These are phyloP conservation scores for human DNA, from an alignment of 2,113 vertebrate genomes.

Conservation along the genomic window DNA sequence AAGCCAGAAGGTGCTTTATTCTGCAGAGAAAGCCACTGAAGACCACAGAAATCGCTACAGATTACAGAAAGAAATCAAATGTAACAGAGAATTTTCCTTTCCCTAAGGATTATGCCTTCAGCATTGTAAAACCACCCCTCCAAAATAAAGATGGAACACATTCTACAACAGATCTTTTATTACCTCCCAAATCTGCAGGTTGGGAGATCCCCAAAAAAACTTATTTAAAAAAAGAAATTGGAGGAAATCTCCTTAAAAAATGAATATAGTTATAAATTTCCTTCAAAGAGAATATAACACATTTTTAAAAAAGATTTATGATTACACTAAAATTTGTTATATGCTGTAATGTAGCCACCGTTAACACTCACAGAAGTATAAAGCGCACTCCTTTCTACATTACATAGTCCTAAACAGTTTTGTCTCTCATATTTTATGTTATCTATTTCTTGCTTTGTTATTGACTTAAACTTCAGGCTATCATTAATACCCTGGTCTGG, in stretches of 20 bases:
- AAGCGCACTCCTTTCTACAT: neutral
- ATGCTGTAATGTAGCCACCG: neutral
- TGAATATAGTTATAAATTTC: neutral
- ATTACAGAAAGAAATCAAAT: neutral
- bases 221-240: too few relatives aligned
- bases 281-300: neutral
- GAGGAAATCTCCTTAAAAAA: neutral
- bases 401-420: neutral
- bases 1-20: neutral
- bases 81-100: neutral
- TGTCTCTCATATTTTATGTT: neutral
- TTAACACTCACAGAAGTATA: neutral
- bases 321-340: neutral
- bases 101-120: neutral
- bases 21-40: neutral
- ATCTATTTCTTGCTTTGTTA: neutral
- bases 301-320: neutral
- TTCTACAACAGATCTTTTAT: neutral
- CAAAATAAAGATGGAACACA: neutral
- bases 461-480: neutral
- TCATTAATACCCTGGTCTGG: neutral
- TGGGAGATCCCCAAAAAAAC: neutral
- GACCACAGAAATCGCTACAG: neutral
- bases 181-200: neutral
- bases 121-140: neutral